Conservation (phyloP, 2,888 invertebrate genomes). For the Eristalinus aeneus region DNA sequence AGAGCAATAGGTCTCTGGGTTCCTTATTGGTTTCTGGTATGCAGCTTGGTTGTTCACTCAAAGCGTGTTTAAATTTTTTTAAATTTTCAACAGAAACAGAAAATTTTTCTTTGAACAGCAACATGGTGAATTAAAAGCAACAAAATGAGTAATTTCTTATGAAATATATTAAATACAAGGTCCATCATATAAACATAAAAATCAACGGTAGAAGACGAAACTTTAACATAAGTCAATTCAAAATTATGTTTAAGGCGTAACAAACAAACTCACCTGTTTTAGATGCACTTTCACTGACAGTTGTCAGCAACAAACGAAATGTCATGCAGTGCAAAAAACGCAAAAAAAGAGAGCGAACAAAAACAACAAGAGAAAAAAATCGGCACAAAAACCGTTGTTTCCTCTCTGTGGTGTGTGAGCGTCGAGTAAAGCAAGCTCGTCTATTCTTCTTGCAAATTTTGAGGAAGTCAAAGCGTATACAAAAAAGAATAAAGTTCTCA, state of each 20-base stretch:
- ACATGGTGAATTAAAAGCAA: no score
- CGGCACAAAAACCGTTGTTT: conserved; percentile 42
- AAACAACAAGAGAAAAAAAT: conserved; percentile 19
- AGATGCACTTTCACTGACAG: not conserved
- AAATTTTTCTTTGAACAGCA: no score
- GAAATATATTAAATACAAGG: no score
- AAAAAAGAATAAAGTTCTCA: conserved; percentile 9
- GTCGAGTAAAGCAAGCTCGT: conserved; percentile 34
- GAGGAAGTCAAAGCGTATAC: conserved; percentile 23
- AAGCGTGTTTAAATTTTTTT: no score
- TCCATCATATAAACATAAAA: no score
- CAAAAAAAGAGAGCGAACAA: conserved; percentile 16
- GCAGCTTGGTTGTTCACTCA: no score
- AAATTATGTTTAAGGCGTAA: not conserved
- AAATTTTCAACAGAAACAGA: no score
- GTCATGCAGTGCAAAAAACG: conserved; percentile 40
- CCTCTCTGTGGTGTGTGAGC: conserved; percentile 41
- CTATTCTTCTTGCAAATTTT: conserved; percentile 36
- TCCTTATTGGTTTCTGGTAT: no score
- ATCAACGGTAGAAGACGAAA: no score
- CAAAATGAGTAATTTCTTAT: no score
- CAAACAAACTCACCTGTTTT: conserved; percentile 23
- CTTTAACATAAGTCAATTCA: not conserved
- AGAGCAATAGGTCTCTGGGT: no score
- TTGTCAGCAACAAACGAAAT: conserved; percentile 10